phyloP scores from a whole-genome alignment of 2,888 invertebrate genomes.

The Drosophila gaucha region DNA sequence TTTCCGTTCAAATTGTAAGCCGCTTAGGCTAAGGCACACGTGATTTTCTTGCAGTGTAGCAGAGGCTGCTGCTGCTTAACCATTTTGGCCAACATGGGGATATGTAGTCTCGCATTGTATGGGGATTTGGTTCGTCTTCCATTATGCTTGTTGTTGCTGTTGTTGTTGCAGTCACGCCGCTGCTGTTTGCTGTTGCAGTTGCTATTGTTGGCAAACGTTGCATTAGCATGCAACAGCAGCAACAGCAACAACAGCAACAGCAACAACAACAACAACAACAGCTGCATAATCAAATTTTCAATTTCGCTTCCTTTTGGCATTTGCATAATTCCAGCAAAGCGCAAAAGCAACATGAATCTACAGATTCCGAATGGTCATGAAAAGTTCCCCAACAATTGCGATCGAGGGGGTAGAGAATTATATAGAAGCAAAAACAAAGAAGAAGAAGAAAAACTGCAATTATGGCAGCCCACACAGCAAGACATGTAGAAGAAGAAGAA shows the following conservation, averaged over 20 bases:
- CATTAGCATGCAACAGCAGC: constrained; percentile 53
- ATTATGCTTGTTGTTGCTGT: constrained; percentile 25
- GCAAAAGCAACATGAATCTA: not conserved
- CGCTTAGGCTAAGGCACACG: not conserved
- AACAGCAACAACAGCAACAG: constrained; percentile 3
- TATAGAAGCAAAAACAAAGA: not conserved
- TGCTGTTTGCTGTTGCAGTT: constrained; percentile 31
- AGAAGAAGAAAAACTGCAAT: not conserved
- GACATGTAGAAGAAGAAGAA: not conserved
- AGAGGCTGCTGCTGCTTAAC: constrained; percentile 11
- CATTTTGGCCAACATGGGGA: constrained; percentile 23
- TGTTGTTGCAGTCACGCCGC: constrained; percentile 55
- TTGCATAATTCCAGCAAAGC: constrained; percentile 60
- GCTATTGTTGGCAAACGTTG: constrained; percentile 60
- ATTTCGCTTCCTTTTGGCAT: constrained; percentile 46
- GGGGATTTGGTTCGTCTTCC: constrained; percentile 21
- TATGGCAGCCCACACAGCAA: constrained; percentile 8
- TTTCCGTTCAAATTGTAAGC: constrained; percentile 20
- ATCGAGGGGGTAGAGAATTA: not conserved
- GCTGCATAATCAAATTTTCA: constrained; percentile 63
- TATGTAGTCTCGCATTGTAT: constrained; percentile 26
- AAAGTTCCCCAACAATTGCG: constrained; percentile 3
- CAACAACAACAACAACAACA: constrained; percentile 14
- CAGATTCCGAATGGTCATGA: constrained; percentile 19
- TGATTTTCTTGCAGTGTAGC: constrained; percentile 39